phyloP scores from a whole-genome alignment of 1,140 invertebrate genomes.

The Listronotus bonariensis region DNA sequence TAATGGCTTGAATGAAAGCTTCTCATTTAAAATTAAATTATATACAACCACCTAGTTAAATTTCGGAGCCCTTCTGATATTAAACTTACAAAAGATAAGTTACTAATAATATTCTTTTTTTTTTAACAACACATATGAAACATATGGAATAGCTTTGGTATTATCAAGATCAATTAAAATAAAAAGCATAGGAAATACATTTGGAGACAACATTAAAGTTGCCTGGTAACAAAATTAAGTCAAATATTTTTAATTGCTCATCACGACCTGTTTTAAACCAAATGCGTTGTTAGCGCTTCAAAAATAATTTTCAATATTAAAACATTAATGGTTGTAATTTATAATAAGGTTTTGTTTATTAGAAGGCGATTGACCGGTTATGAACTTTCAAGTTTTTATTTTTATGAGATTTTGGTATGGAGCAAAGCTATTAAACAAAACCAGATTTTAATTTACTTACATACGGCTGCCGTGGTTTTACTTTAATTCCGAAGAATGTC shows the following conservation, averaged over 20 bases:
- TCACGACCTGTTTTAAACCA: constrained; percentile 17
- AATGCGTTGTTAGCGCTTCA: constrained; percentile 17
- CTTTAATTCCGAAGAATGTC: constrained; percentile 19
- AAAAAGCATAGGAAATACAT: not conserved
- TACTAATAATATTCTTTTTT: no score
- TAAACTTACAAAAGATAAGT: no score
- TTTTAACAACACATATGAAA: no score
- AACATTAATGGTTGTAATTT: constrained; percentile 25
- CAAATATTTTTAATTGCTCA: constrained; percentile 28
- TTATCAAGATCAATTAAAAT: no score
- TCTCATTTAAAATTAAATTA: no score
- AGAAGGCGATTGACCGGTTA: constrained; percentile 34
- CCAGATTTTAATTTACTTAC: constrained; percentile 31
- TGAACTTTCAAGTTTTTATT: constrained; percentile 34
- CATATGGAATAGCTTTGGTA: no score
- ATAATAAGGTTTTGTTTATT: constrained; percentile 35
- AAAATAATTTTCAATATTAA: constrained; percentile 32
- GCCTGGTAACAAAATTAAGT: constrained; percentile 17
- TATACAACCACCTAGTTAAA: no score
- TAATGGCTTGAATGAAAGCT: no score
- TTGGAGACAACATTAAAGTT: constrained; percentile 1
- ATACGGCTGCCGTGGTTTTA: constrained; percentile 18
- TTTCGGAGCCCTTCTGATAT: no score
- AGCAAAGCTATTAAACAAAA: constrained; percentile 32
- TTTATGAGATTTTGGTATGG: constrained; percentile 33